Conservation (phyloP, 1,140 invertebrate species). For the Brachionus asplanchnoidis region DNA sequence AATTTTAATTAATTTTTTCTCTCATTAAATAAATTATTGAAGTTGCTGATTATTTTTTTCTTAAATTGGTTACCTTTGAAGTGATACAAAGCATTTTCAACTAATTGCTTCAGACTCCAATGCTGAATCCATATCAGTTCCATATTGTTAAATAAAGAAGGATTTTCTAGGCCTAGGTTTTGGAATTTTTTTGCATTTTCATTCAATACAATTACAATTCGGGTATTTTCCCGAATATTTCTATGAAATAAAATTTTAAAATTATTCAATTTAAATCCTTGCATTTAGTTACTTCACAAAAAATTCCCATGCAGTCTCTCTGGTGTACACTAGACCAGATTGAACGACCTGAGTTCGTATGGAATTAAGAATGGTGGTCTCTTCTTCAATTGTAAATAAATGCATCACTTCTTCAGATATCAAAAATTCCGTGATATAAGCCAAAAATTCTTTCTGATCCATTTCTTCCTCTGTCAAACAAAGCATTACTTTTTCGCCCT, state of each 20-base stretch:
- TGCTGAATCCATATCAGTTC: slow-evolving; percentile 56
- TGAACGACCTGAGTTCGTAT: slow-evolving; percentile 56
- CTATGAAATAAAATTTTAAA: slow-evolving; percentile 41
- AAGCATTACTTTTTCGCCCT: slow-evolving; percentile 55
- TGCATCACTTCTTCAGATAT: slow-evolving; percentile 52
- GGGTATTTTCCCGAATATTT: slow-evolving; percentile 55
- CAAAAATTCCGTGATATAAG: slow-evolving; percentile 56
- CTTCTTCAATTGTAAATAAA: slow-evolving; percentile 55
- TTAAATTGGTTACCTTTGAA: slow-evolving; percentile 47
- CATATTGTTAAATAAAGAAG: slow-evolving; percentile 53
- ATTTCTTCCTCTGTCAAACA: slow-evolving; percentile 54
- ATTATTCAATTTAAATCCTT: neutral
- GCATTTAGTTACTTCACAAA: slow-evolving; percentile 51
- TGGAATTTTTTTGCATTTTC: slow-evolving; percentile 51
- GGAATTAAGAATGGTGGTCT: slow-evolving; percentile 57
- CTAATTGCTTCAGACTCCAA: slow-evolving; percentile 52
- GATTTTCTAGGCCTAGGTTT: slow-evolving; percentile 50
- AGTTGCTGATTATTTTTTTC: too few species aligned
- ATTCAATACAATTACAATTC: slow-evolving; percentile 50
- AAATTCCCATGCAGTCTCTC: slow-evolving; percentile 57
- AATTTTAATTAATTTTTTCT: too few species aligned
- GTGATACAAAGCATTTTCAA: slow-evolving; percentile 53
- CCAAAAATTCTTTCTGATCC: slow-evolving; percentile 52
- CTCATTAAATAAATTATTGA: too few species aligned
- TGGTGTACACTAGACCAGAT: slow-evolving; percentile 54